These are phyloP conservation scores for Gnathonemus echidnorhynchus DNA, from an alignment of 2,113 vertebrate species.

Conservation along the genomic window DNA sequence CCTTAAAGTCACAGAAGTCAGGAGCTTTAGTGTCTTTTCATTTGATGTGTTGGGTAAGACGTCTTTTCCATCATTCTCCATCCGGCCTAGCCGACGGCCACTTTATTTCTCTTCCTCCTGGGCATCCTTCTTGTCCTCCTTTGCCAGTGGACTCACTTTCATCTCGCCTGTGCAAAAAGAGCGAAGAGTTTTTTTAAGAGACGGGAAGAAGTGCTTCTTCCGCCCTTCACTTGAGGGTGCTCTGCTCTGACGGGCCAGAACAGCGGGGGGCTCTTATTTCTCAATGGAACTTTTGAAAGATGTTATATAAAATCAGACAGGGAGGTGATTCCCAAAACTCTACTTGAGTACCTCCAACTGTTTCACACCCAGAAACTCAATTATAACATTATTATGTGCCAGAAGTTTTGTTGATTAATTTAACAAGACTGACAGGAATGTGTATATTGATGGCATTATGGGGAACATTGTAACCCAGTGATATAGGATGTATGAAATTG, in stretches of 20 bases:
- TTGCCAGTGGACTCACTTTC: constrained; percentile 39
- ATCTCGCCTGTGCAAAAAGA: constrained; percentile 37
- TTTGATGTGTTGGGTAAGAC: not conserved
- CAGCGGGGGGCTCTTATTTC: not conserved
- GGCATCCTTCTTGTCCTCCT: constrained; percentile 44
- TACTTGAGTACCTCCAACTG: not conserved
- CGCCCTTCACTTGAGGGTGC: not conserved
- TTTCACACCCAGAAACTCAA: not conserved
- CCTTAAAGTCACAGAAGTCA: not conserved
- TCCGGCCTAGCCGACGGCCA: not conserved
- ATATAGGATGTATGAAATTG: not conserved
- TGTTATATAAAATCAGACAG: not conserved
- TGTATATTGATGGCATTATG: not conserved
- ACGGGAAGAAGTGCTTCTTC: not conserved
- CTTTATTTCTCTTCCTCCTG: constrained; percentile 44
- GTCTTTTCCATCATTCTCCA: not conserved
- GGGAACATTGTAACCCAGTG: not conserved
- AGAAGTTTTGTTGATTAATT: not conserved
- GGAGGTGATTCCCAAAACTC: not conserved
- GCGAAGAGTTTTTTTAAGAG: not conserved
- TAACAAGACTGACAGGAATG: not conserved
- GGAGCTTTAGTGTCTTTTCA: not conserved
- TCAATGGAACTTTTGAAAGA: not conserved
- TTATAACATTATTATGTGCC: not conserved
- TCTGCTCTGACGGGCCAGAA: not conserved